These are phyloP conservation scores for Brachyistius frenatus DNA, from an alignment of 2,113 vertebrate species.

Conservation along the genomic window DNA sequence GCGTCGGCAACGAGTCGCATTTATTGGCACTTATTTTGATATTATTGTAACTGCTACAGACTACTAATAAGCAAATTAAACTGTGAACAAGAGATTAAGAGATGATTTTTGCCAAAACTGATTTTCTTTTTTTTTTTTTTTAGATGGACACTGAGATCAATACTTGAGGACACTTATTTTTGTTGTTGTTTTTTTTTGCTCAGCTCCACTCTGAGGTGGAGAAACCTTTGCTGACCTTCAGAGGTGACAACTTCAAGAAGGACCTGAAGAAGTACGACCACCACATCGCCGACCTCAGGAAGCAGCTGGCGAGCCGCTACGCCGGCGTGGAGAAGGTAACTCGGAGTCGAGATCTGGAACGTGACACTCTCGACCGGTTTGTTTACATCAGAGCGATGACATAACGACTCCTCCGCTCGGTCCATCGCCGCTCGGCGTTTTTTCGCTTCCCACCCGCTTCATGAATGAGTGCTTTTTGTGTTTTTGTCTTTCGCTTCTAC, in stretches of 20 bases:
- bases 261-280: constrained; percentile 99
- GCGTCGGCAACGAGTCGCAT: too few species aligned
- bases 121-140: too few species aligned
- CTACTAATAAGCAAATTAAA: too few species aligned
- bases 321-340: constrained; percentile 93
- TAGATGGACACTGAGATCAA: too few species aligned
- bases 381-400: constrained; percentile 21
- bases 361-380: not conserved
- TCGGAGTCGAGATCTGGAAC: not conserved
- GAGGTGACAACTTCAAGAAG: constrained; percentile 96
- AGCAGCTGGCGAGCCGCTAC: constrained; percentile 94
- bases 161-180: too few species aligned
- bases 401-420: constrained; percentile 31
- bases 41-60: too few species aligned
- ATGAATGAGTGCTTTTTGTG: constrained; percentile 40
- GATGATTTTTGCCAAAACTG: too few species aligned
- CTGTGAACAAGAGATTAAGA: too few species aligned
- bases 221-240: constrained; percentile 93
- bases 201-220: constrained; percentile 97
- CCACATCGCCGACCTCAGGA: constrained; percentile 94
- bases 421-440: not conserved
- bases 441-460: constrained; percentile 37
- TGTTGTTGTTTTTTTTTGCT: not conserved
- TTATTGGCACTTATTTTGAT: too few species aligned
- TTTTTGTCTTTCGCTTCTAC: constrained; percentile 12